phyloP scores from a whole-genome alignment of 2,888 invertebrate species.

The Caenorhabditis plicata region DNA sequence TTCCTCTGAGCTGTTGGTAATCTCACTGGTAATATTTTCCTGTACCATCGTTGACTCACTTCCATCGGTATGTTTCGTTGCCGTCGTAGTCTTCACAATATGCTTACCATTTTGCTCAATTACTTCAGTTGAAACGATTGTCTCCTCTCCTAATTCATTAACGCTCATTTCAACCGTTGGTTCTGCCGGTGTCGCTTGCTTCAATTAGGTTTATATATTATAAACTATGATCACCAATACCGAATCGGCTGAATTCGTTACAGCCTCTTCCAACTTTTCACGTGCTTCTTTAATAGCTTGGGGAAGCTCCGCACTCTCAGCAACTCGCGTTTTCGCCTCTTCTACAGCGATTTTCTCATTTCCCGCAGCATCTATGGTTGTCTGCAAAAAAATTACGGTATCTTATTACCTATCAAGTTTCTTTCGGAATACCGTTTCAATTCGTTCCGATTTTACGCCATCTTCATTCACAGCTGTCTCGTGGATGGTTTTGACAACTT shows the following conservation, averaged over 20 bases:
- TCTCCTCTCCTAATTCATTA: slow-evolving; percentile 36
- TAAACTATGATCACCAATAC: no score
- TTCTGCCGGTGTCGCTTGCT: neutral
- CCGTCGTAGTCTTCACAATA: slow-evolving; percentile 28
- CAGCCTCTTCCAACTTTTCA: slow-evolving; percentile 34
- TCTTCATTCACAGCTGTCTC: slow-evolving; percentile 38
- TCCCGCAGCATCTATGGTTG: slow-evolving; percentile 30
- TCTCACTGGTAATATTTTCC: slow-evolving; percentile 32
- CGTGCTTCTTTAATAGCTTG: slow-evolving; percentile 33
- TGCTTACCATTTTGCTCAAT: neutral
- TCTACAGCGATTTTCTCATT: slow-evolving; percentile 27
- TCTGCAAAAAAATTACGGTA: slow-evolving; percentile 12
- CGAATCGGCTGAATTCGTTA: no score
- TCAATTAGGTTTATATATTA: neutral
- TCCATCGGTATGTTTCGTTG: slow-evolving; percentile 42
- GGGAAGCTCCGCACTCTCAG: slow-evolving; percentile 27
- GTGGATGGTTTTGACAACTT: slow-evolving; percentile 30
- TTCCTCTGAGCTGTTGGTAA: slow-evolving; percentile 7
- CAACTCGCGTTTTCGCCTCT: slow-evolving; percentile 25
- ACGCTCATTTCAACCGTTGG: slow-evolving; percentile 20
- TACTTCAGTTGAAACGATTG: slow-evolving; percentile 32
- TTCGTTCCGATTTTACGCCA: slow-evolving; percentile 32
- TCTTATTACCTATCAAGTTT: neutral
- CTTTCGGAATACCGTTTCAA: slow-evolving; percentile 21
- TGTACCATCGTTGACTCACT: slow-evolving; percentile 36